Base-by-base conservation (phyloP, 64 coral and sea anemone genomes). In the Montipora cactus region DNA sequence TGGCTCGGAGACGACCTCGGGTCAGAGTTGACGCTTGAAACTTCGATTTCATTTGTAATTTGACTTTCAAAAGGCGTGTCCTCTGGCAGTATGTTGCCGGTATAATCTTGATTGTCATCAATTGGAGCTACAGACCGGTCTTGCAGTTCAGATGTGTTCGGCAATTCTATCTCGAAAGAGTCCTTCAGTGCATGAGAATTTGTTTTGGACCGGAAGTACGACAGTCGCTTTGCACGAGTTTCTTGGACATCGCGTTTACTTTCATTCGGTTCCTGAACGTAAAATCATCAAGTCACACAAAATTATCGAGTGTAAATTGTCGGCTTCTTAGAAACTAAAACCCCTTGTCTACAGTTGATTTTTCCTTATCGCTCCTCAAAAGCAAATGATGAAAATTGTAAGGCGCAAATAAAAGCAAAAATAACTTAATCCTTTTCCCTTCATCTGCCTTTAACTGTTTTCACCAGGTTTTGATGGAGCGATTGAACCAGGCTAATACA, bases 141-240 rank as follows among this genome's bases (percentile, higher is more conserved):
- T 20, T 79, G 81, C 20, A 53, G 5, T 79, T 73, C 75, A 44
- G 20, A 44, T 19, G 47, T 57, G 7, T 47, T 83, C 44, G 45
- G 15, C 9, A 25, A 19, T 57, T 89, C 52, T 21, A 49, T 16
- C 9, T 59, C 72, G 23, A 44, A 77, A n/a, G 70, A 8, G 8
- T 78, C n/a, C 4, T 92, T 79, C 66, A 98, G 44, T 67, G 89
- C 79, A 51, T 92, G 86, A 7, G 96, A 91, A 84, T 98, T 95
- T 10, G 96, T 95, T 46, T 90, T 77, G 48, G 93, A 91, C 50
- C 77, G 87, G 44, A 98, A 98, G 68, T 98, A 98, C 13, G 91
- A 49, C 12, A 98, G 49, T 55, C 96, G 93, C 23, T 98, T 98
- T 58, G 81, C 78, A 11, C 93, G 68, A 15, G 95, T 49, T 14